A percentile compares a stretch with the other conserved stretches of the same genome.
phyloP scores from a whole-genome alignment of 2,113 vertebrate genomes.

The Mormyrus iriodes region DNA sequence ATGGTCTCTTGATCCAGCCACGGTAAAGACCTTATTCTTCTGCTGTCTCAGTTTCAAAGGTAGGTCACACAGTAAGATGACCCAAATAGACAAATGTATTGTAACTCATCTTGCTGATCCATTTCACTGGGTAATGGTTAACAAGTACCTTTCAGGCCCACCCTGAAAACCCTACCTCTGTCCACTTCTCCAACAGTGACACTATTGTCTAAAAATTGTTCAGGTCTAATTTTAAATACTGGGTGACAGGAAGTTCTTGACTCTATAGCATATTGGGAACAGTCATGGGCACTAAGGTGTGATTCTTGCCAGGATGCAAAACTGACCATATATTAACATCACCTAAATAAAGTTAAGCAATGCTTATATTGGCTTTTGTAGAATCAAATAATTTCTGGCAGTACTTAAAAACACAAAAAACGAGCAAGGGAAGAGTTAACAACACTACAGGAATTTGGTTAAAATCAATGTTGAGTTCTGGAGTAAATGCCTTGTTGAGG shows the following conservation, averaged over 20 bases:
- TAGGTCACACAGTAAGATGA: conserved; percentile 2
- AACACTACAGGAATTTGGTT: neutral
- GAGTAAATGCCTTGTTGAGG: neutral
- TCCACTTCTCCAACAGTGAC: neutral
- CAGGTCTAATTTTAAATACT: neutral
- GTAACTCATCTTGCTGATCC: neutral
- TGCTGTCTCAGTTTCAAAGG: neutral
- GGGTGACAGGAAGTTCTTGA: neutral
- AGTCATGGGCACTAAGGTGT: neutral
- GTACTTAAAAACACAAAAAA: neutral
- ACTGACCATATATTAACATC: neutral
- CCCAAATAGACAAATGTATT: neutral
- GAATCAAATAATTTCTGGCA: neutral
- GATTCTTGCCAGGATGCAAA: neutral
- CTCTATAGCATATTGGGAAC: neutral
- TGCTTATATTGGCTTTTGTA: neutral
- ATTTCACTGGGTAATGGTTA: neutral
- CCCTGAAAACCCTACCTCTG: neutral
- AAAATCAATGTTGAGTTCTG: neutral
- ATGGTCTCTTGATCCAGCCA: neutral
- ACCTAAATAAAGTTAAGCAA: neutral
- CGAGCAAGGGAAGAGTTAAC: neutral
- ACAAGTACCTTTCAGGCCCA: neutral
- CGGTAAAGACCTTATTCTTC: neutral
- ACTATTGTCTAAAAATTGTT: neutral